A percentile compares a stretch with the other conserved stretches of the same genome.
These are phyloP conservation scores for Bettongia penicillata DNA, from an alignment of 2,113 vertebrate genomes.

Conservation along the genomic window DNA sequence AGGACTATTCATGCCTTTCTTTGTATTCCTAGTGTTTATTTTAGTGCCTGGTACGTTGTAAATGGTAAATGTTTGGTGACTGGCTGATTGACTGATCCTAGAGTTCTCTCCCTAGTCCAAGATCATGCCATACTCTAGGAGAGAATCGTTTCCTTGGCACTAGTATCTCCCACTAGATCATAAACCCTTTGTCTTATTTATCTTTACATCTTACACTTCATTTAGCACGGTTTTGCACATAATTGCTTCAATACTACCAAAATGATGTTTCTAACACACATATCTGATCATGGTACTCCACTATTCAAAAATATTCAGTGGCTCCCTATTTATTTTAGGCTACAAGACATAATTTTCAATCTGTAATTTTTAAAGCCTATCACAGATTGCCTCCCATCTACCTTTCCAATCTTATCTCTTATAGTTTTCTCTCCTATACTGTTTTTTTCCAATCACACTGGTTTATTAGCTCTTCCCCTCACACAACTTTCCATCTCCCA, in stretches of 20 bases:
- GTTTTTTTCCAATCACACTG: too few species aligned
- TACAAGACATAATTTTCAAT: not conserved
- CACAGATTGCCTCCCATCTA: too few species aligned
- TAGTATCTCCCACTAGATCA: conserved; percentile 32
- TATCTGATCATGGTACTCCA: not conserved
- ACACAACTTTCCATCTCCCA: too few species aligned
- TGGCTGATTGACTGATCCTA: not conserved
- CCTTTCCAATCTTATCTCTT: too few species aligned
- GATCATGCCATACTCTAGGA: conserved; percentile 3
- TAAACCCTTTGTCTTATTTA: conserved; percentile 21
- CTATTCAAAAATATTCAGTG: not conserved
- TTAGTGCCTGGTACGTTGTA: not conserved
- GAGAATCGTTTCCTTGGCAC: conserved; percentile 17
- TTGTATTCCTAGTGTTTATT: not conserved
- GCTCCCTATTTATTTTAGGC: not conserved
- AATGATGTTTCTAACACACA: not conserved
- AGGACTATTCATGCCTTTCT: not conserved
- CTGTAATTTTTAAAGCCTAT: too few species aligned
- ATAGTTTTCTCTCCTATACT: too few species aligned
- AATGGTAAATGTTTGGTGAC: too few species aligned
- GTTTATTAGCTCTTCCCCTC: too few species aligned
- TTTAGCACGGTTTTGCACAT: not conserved
- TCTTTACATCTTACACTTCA: not conserved
- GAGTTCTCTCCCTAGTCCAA: conserved; percentile 20
- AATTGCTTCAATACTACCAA: not conserved